A percentile compares a stretch with the other conserved stretches of the same genome.
Evolutionary conservation across 2,797 vertebrate species (phyloP).

Genomic region (Sciurus vulgaris): DNA sequence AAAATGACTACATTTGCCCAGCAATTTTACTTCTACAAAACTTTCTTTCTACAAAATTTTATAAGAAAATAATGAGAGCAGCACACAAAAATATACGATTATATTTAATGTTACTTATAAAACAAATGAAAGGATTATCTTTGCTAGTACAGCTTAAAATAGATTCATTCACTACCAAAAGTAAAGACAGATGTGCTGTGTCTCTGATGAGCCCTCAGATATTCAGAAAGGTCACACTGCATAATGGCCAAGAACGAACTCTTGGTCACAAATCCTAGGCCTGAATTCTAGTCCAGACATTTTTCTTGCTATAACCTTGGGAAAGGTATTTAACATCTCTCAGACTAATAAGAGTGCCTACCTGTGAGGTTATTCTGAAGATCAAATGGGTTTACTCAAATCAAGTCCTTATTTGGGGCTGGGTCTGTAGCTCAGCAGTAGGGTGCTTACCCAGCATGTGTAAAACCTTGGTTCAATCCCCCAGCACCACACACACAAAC

Average conservation of each 20-base stretch:
- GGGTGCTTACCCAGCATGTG: too few species aligned
- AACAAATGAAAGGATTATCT: neutral
- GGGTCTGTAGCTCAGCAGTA: too few species aligned
- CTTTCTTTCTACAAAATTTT: too few species aligned
- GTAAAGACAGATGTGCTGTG: neutral
- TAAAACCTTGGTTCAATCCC: too few species aligned
- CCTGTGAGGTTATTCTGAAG: neutral
- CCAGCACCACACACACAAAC: too few species aligned
- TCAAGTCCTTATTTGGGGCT: neutral
- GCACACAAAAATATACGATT: neutral
- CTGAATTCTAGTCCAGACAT: neutral
- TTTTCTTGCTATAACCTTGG: neutral
- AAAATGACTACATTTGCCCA: neutral
- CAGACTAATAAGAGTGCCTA: neutral
- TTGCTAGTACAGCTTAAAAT: neutral
- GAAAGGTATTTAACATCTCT: neutral
- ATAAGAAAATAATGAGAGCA: neutral
- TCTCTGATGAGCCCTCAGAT: neutral
- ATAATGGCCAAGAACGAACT: neutral
- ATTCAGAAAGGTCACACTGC: neutral
- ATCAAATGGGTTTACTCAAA: neutral
- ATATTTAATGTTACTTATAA: constrained; percentile 6
- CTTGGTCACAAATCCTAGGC: neutral
- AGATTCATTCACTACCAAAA: neutral
- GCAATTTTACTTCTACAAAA: neutral